Percentiles rank a stretch among this genome's conserved stretches.
Evolutionary conservation across 1,140 invertebrate genomes (phyloP).

Genomic region (Diplogasteroides magnus): DNA sequence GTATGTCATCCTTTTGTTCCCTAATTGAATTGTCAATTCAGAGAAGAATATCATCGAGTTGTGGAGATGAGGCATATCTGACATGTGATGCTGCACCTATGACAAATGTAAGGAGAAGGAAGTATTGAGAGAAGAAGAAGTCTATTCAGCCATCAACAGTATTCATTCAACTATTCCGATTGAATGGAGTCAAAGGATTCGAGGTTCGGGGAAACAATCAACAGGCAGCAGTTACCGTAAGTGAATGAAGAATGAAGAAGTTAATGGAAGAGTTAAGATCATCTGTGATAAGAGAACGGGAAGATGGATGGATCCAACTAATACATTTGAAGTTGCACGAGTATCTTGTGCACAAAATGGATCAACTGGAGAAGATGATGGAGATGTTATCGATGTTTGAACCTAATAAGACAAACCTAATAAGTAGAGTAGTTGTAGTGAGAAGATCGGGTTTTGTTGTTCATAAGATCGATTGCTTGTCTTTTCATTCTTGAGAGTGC

Average conservation of each 20-base stretch:
- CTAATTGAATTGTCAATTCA: background rate
- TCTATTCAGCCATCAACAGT: background rate
- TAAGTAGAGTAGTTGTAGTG: too few species aligned
- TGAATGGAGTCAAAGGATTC: background rate
- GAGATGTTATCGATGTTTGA: background rate
- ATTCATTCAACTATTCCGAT: background rate
- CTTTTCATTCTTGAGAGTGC: too few species aligned
- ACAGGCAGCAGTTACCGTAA: background rate
- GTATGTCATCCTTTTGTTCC: background rate
- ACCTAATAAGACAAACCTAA: too few species aligned
- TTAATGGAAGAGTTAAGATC: too few species aligned
- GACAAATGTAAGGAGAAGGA: background rate
- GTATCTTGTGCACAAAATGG: background rate
- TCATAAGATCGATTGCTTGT: too few species aligned
- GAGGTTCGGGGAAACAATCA: background rate
- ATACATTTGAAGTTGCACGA: background rate
- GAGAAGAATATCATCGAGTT: background rate
- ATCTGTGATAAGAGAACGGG: too few species aligned
- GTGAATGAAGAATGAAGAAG: too few species aligned
- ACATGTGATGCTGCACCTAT: background rate
- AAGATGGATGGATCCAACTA: too few species aligned
- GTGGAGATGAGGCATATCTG: background rate
- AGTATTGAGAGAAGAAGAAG: background rate
- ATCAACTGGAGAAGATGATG: background rate
- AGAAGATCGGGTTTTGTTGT: too few species aligned